Percentiles rank a stretch among this genome's conserved stretches.
Conservation (phyloP, 2,113 vertebrate genomes). For the Ictidomys tridecemlineatus region DNA sequence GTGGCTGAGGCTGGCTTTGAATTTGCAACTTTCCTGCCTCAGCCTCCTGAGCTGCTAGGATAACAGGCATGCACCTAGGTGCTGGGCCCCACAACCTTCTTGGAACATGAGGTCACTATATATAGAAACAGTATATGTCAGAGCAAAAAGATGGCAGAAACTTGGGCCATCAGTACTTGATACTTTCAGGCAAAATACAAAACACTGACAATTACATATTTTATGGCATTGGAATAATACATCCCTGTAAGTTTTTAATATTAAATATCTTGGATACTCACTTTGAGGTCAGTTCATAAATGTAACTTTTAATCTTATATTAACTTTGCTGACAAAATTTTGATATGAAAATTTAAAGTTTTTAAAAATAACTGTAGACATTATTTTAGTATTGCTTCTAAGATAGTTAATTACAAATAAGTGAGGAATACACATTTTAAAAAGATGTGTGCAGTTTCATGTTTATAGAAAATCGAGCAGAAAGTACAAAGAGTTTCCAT, state of each 20-base stretch:
- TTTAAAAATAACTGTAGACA: background rate
- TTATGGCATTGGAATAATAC: background rate
- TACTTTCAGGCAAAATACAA: constrained; percentile 34
- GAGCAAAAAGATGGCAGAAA: background rate
- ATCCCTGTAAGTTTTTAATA: constrained; percentile 28
- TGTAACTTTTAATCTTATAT: constrained; percentile 36
- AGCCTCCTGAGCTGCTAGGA: too few species aligned
- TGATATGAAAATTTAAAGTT: constrained; percentile 30
- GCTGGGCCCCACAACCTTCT: background rate
- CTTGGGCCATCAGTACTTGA: background rate
- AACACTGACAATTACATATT: background rate
- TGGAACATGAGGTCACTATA: background rate
- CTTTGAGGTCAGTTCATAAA: constrained; percentile 26
- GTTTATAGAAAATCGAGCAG: constrained; percentile 16
- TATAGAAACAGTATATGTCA: background rate
- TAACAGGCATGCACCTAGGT: too few species aligned
- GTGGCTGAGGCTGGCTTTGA: too few species aligned
- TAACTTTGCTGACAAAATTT: constrained; percentile 30
- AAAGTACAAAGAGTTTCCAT: background rate
- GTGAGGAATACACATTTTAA: background rate
- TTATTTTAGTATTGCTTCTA: constrained; percentile 22
- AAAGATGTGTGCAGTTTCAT: background rate
- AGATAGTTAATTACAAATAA: constrained; percentile 47
- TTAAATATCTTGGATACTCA: constrained; percentile 13
- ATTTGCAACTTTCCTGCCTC: too few species aligned